A percentile compares a stretch with the other conserved stretches of the same genome.
Evolutionary conservation across 2,888 invertebrate genomes (phyloP).

Genomic region (Agonopterix subpropinquella): DNA sequence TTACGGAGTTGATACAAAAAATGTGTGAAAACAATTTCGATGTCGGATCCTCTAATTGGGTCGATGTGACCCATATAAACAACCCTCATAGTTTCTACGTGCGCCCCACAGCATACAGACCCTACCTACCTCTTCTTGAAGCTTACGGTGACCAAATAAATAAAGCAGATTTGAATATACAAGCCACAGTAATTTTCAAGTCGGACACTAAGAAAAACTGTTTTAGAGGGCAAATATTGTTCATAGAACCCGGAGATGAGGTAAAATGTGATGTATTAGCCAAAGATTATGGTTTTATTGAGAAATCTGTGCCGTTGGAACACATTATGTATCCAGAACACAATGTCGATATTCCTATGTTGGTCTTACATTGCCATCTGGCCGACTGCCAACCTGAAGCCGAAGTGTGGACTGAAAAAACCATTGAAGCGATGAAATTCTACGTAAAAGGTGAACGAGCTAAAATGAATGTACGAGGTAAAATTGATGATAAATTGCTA

Average conservation of each 20-base stretch:
- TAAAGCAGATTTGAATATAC: slow-evolving; percentile 1
- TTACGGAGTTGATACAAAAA: slow-evolving; percentile 1
- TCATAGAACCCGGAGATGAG: slow-evolving; percentile 3
- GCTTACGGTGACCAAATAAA: slow-evolving; percentile 1
- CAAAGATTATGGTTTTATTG: slow-evolving; percentile 26
- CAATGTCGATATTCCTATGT: slow-evolving; percentile 12
- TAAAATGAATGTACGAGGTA: slow-evolving; percentile 19
- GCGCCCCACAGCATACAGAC: slow-evolving; percentile 14
- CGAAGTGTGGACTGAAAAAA: slow-evolving; percentile 11
- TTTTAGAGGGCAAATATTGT: slow-evolving; percentile 15
- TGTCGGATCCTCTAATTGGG: slow-evolving; percentile 12
- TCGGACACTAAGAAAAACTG: slow-evolving; percentile 10
- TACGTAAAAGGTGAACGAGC: slow-evolving; percentile 21
- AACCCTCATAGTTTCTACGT: slow-evolving; percentile 24
- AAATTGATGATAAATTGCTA: slow-evolving; percentile 12
- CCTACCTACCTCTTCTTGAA: slow-evolving; percentile 12
- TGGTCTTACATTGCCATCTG: slow-evolving; percentile 23
- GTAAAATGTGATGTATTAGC: slow-evolving; percentile 22
- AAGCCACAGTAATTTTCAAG: slow-evolving; percentile 13
- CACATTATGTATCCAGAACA: slow-evolving; percentile 5
- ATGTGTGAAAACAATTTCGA: slow-evolving; percentile 6
- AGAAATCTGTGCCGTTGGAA: slow-evolving; percentile 16
- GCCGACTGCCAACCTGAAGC: slow-evolving; percentile 22
- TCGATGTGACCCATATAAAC: slow-evolving; percentile 23
- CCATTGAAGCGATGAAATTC: slow-evolving; percentile 22